Base-by-base conservation (phyloP, 1,140 invertebrate genomes). In the Lysiphlebus fabarum region DNA sequence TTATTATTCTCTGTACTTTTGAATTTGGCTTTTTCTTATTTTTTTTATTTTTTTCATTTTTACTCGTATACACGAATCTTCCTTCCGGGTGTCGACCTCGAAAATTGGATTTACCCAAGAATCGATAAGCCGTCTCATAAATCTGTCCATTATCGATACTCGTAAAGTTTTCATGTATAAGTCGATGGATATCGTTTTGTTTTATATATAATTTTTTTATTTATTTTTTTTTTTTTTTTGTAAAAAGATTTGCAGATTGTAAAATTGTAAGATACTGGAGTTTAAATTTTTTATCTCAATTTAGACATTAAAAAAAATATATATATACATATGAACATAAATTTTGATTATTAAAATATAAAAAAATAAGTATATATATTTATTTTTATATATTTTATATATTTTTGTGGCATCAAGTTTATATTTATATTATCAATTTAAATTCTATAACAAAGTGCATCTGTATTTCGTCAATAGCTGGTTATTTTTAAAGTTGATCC, bases 51-150 rank as follows among this genome's bases (percentile, higher is more conserved):
- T 49, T 58, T 6, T n/a, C 10, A 34, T 17, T 44, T 53, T 17
- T 26, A 26, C 6, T 12, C 26, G 11, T 42, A n/a, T n/a, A 11
- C 53, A 33, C 36, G 53, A 51, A 59, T 56, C 53, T 49, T 55
- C 49, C 64, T 59, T 58, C 56, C 70, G 69, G 67, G 65, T 69
- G 66, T 69, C 70, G 66, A 66, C 65, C 69, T 68, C 67, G 71
- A 72, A 73, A 73, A 75, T 75, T 76, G 48, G 60, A 65, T 65
- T 65, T 58, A 62, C 50, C 60, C 55, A 57, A 57, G 57, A 65
- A 65, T 62, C 60, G 63, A 65, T 62, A 50, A 65, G 60, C 57
- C 54, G 49, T 51, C 60, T 55, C 63, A 65, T 59, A 65, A 56
- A 65, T 56, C 60, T 62, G 59, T 62, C 63, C 53, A 64, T 62